These are phyloP conservation scores for Polydesmus complanatus DNA, from an alignment of 2,888 invertebrate species.

Conservation along the genomic window DNA sequence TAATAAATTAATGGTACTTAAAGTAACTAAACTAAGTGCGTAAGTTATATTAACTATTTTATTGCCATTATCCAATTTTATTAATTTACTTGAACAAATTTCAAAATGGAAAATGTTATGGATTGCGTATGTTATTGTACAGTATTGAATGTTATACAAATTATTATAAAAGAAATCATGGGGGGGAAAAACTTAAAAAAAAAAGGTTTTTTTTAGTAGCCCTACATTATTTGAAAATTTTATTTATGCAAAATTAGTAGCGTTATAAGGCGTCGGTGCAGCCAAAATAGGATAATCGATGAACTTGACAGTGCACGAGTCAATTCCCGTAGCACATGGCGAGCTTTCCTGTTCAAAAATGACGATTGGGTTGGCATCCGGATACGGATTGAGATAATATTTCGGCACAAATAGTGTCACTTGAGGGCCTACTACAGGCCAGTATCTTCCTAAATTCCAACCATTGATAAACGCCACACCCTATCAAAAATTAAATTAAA, in stretches of 20 bases:
- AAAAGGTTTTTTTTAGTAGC: no score
- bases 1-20: no score
- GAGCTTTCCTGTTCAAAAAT: background rate
- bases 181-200: no score
- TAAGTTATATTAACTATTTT: no score
- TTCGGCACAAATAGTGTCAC: constrained; percentile 36
- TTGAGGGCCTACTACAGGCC: constrained; percentile 42
- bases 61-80: no score
- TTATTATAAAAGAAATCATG: no score
- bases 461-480: constrained; percentile 38
- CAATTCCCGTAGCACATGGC: background rate
- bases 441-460: constrained; percentile 42
- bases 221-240: no score
- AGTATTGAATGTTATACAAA: no score
- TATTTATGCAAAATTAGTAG: background rate
- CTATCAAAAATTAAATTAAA: constrained; percentile 23
- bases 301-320: background rate
- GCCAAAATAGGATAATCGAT: background rate
- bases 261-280: background rate
- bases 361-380: background rate
- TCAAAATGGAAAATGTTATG: no score
- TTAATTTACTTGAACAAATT: no score
- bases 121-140: no score
- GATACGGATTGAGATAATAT: background rate
- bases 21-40: no score